phyloP scores from a whole-genome alignment of 2,888 invertebrate species.

The Siphlonurus alternatus region DNA sequence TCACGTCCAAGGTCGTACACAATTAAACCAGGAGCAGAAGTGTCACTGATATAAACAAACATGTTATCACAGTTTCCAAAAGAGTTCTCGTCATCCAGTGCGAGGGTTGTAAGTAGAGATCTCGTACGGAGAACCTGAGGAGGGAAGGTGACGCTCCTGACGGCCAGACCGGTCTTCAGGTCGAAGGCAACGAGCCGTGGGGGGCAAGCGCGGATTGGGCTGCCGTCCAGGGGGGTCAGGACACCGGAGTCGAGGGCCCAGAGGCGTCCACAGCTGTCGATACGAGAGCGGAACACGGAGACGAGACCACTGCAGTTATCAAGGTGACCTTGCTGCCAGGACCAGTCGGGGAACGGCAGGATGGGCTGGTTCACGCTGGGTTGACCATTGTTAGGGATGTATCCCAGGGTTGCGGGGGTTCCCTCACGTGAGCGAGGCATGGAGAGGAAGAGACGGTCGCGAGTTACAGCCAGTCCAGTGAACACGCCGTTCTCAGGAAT shows the following conservation, averaged over 20 bases:
- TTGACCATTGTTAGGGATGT: conserved; percentile 42
- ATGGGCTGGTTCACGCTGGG: neutral
- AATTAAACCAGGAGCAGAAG: conserved; percentile 49
- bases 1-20: conserved; percentile 54
- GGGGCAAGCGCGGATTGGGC: neutral
- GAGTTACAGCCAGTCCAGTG: conserved; percentile 56
- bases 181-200: neutral
- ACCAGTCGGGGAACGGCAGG: conserved; percentile 15
- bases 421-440: conserved; percentile 57
- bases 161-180: neutral
- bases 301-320: conserved; percentile 23
- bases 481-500: conserved; percentile 58
- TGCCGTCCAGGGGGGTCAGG: neutral
- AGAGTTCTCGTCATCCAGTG: neutral
- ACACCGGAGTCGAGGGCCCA: conserved; percentile 30
- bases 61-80: conserved; percentile 50
- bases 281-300: conserved; percentile 26
- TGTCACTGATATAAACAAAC: conserved; percentile 67
- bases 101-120: neutral
- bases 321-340: conserved; percentile 16
- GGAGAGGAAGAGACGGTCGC: conserved; percentile 56
- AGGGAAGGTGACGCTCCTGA: neutral
- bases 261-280: conserved; percentile 23
- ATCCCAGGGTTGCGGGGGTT: conserved; percentile 55
- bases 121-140: neutral